Evolutionary conservation across 2,113 vertebrate genomes (phyloP), one percentile per base, ranked within the genome.

Genomic region (Taurulus bubalis): DNA sequence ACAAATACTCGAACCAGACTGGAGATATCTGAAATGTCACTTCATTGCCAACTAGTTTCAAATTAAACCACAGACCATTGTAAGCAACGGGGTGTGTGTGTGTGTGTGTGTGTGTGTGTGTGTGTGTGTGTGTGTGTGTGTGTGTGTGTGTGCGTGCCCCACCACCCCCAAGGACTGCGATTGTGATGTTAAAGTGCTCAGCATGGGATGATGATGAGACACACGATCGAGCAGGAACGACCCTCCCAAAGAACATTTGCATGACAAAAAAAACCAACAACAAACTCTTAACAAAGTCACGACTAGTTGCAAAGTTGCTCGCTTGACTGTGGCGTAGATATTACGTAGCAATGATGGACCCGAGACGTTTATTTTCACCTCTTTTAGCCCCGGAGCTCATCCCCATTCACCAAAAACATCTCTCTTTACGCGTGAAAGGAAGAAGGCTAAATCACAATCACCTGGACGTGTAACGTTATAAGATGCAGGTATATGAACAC

Each of bases 181-280:
- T 95, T 94, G 89, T 92, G 82, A 92, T 91, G 89, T 85, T 85
- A 92, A 92, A 86, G 78, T 68, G 89, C 93, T 84, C 93, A 93
- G 94, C 92, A 79, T 84, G 92, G 85, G 86, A 85, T 89, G 91
- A 90, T 82, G 91, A 90, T 83, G 91, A 93, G 84, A 89, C 87
- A 88, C 93, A 91, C 86, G 87, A 85, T 85, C 82, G 79, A 82
- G 86, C 86, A 82, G 76, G 88, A 94, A 78, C 77, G 85, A 87
- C 89, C 84, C 90, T 87, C 88, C 73, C 85, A 85, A 79, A n/a
- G 80, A 32, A 66, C 1, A 38, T 92, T 89, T 90, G 77, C 94
- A 95, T 95, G 86, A 95, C 92, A 95, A 96, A 92, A 94, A 71
- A 69, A 95, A 92, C 93, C 93, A 71, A 75, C 12, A 26, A 9